Conservation (phyloP, 92 coral and sea anemone species). For the Zoanthus gigantus region DNA sequence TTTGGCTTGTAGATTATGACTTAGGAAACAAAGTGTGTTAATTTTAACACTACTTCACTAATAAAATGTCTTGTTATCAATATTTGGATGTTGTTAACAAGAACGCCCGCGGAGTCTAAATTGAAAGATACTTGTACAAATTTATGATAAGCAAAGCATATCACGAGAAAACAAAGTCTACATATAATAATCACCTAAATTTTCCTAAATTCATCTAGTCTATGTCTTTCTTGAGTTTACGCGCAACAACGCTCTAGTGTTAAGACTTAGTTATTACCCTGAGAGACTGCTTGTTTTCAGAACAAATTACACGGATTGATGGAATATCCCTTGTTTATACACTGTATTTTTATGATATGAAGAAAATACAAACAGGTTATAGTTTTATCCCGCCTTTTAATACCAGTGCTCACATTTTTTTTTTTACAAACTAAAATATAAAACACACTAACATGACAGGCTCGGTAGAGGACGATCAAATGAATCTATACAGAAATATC, state of each 20-base stretch:
- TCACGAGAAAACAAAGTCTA: background rate
- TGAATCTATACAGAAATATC: background rate
- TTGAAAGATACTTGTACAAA: constrained; percentile 26
- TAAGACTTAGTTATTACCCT: background rate
- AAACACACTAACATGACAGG: no score
- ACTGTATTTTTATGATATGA: background rate
- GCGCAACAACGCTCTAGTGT: background rate
- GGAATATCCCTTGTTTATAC: background rate
- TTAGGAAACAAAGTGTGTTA: background rate
- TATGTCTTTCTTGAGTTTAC: background rate
- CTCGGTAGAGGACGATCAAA: background rate
- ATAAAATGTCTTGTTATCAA: background rate
- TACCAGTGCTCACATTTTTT: no score
- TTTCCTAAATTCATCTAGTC: background rate
- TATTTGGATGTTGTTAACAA: background rate
- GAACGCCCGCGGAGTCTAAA: constrained; percentile 29
- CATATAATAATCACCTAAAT: background rate
- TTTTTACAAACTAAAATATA: no score
- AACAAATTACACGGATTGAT: no score
- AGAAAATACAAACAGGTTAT: background rate
- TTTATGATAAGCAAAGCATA: constrained; percentile 18
- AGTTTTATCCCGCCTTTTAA: background rate
- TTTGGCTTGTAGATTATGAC: constrained; percentile 7
- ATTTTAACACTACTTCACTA: background rate
- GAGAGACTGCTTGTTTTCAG: background rate